Percentiles rank a stretch among this genome's conserved stretches.
These are phyloP conservation scores for Morinoia aosen DNA, from an alignment of 2,888 invertebrate species.

Conservation along the genomic window DNA sequence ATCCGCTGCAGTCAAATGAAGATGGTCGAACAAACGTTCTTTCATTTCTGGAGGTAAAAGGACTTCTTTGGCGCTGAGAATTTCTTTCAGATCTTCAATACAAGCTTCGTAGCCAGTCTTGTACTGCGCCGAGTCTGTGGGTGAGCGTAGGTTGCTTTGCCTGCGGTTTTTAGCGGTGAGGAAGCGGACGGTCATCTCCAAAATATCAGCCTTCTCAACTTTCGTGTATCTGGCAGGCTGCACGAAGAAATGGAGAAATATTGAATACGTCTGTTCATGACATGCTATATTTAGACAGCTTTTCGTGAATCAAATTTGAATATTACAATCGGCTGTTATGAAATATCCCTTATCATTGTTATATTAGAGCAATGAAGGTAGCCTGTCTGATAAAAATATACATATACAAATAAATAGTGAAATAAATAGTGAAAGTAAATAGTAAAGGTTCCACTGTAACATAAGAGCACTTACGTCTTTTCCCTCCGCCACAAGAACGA, in stretches of 20 bases:
- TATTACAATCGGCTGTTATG: neutral
- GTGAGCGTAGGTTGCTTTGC: neutral
- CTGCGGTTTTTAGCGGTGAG: neutral
- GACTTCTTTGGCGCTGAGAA: neutral
- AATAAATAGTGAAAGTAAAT: too few relatives aligned
- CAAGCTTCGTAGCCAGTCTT: slow-evolving; percentile 47
- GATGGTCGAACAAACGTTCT: slow-evolving; percentile 20
- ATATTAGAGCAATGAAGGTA: neutral
- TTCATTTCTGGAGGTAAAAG: slow-evolving; percentile 20
- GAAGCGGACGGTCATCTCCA: slow-evolving; percentile 54
- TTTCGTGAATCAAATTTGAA: neutral
- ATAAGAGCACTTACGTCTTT: slow-evolving; percentile 49
- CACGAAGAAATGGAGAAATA: neutral
- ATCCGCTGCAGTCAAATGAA: neutral
- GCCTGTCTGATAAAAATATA: neutral
- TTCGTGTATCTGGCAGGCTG: slow-evolving; percentile 53
- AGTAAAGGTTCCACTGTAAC: neutral
- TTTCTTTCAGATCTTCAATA: neutral
- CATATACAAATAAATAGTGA: neutral
- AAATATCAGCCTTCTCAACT: slow-evolving; percentile 55
- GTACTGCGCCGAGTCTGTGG: neutral
- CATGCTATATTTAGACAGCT: neutral
- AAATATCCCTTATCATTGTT: neutral
- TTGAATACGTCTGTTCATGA: neutral
- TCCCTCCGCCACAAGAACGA: slow-evolving; percentile 44